Base-by-base conservation (phyloP, 2,888 invertebrate species). In the Eupithecia inturbata region DNA sequence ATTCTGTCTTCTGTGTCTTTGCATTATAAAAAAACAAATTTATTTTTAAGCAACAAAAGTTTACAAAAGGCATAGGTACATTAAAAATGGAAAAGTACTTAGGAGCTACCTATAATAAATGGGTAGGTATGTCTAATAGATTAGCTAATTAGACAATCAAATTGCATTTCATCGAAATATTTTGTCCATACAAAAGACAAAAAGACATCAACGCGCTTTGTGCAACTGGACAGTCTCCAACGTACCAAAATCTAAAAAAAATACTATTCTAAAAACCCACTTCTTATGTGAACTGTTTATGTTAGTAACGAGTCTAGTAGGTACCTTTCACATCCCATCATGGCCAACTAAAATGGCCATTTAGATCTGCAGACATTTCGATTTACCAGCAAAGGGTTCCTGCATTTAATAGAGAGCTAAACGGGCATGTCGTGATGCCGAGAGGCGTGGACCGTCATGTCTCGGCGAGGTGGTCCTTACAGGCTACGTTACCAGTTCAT, bases 381-480 rank as follows among this genome's bases (percentile, higher is more conserved):
- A 72, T 69, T 71, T 36, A 69, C 64, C 39, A 49, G 60, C 63
- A 71, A 57, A 57, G 26, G 57, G 72, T 75, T 68, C 66, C 33
- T 14, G 76, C 67, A 74, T 77, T 68, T 76, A 79, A 79, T 77
- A 79, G 80, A 80, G 79, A 74, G 76, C 71, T 77, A 79, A 76
- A 75, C 71, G 78, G 72, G 75, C 74, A 74, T 73, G 70, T 80
- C 86, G 87, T 87, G 86, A 81, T 78, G 82, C 79, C 80, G 82
- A 82, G 83, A 88, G 88, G 88, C 88, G 88, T 87, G 87, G 83
- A 86, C 33, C 81, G 75, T 87, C 87, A 85, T 87, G 87, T 82
- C 76, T 71, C 66, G 81, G 73, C 82, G 77, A 78, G 87, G 87
- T 88, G 87, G 87, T 88, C 87, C 67, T 62, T 73, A 36, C 36